Evolutionary conservation across 2,113 vertebrate species (phyloP).

Genomic region (Noctilio leporinus): DNA sequence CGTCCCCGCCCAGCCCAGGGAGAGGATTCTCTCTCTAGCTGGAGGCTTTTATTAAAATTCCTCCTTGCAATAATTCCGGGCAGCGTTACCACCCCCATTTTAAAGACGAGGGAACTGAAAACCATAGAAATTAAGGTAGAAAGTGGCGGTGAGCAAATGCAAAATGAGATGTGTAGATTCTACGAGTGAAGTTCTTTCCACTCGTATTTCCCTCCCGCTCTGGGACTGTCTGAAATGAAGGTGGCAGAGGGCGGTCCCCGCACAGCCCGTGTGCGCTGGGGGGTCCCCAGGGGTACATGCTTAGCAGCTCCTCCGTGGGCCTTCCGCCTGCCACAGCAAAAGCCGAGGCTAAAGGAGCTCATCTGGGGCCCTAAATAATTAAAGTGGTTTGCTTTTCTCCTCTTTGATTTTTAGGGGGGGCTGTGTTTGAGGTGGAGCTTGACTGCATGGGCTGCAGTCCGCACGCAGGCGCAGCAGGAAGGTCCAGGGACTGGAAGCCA

Average conservation of each 20-base stretch:
- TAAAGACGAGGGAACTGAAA: not conserved
- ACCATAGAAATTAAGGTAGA: not conserved
- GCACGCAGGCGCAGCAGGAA: rapidly evolving
- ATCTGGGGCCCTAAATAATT: not conserved
- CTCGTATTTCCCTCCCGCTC: not conserved
- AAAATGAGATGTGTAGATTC: not conserved
- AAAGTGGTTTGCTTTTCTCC: rapidly evolving
- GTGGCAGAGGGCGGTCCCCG: not conserved
- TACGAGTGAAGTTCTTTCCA: not conserved
- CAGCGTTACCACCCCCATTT: not conserved
- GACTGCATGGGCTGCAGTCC: rapidly evolving
- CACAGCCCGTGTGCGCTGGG: not conserved
- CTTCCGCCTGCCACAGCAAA: not conserved
- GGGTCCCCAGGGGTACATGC: not conserved
- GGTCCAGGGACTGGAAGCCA: rapidly evolving
- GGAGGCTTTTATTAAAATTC: rapidly evolving
- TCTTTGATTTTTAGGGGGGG: not conserved
- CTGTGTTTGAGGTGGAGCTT: not conserved
- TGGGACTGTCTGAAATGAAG: not conserved
- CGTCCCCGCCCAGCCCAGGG: rapidly evolving
- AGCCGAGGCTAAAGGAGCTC: not conserved
- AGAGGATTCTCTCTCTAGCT: not conserved
- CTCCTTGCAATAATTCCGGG: not conserved
- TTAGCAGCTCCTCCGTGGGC: not conserved
- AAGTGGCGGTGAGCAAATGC: not conserved